A percentile compares a stretch with the other conserved stretches of the same genome.
Evolutionary conservation across 2,888 invertebrate genomes (phyloP).

Genomic region (Helicoverpa assulta): DNA sequence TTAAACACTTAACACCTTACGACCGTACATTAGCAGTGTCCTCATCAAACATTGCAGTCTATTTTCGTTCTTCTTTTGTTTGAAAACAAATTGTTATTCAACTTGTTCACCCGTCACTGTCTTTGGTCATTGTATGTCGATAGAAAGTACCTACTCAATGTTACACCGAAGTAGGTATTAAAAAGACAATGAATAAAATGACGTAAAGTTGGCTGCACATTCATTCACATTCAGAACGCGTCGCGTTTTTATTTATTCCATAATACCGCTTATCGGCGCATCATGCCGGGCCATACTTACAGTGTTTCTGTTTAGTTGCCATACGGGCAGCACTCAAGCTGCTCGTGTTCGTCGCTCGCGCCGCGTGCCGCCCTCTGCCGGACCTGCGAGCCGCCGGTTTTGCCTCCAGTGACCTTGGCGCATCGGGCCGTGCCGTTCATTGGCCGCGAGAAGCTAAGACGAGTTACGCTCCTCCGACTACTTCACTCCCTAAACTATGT

Average conservation of each 20-base stretch:
- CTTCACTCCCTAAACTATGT: conserved; percentile 81
- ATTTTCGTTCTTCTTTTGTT: conserved; percentile 44
- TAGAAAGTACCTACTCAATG: conserved; percentile 50
- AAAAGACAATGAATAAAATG: conserved; percentile 63
- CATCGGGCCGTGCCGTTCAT: conserved; percentile 84
- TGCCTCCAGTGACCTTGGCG: conserved; percentile 84
- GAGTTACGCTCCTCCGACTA: conserved; percentile 74
- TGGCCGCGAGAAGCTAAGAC: conserved; percentile 84
- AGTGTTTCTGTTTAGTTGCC: conserved; percentile 84
- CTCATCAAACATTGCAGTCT: conserved; percentile 30
- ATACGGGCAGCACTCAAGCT: conserved; percentile 84
- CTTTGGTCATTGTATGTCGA: conserved; percentile 23
- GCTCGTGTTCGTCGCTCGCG: conserved; percentile 74
- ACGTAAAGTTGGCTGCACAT: conserved; percentile 75
- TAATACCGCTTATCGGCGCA: conserved; percentile 88
- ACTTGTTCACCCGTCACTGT: conserved; percentile 7
- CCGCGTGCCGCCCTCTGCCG: conserved; percentile 80
- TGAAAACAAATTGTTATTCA: conserved; percentile 43
- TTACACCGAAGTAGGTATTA: conserved; percentile 44
- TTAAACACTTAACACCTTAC: not conserved
- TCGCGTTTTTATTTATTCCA: conserved; percentile 86
- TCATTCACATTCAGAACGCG: conserved; percentile 84
- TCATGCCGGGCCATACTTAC: conserved; percentile 73
- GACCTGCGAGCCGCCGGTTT: conserved; percentile 70
- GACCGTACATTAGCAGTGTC: conserved; percentile 18